These are phyloP conservation scores for Trematocara marginatum DNA, from an alignment of 2,113 vertebrate genomes.

Conservation along the genomic window DNA sequence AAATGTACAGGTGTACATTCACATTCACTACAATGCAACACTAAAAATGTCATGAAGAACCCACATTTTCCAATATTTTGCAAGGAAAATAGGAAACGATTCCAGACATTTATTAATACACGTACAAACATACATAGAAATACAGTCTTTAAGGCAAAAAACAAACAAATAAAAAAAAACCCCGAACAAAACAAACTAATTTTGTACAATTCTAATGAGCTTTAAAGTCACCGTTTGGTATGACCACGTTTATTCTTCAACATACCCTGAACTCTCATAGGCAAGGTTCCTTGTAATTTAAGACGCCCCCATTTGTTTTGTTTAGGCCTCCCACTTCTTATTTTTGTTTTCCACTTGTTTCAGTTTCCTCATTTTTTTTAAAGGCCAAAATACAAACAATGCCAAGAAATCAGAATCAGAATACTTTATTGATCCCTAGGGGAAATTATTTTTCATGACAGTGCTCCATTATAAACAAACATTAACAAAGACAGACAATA, in stretches of 20 bases:
- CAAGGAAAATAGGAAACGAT: not conserved
- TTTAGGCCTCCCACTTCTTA: not conserved
- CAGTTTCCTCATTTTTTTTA: not conserved
- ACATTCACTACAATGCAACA: not conserved
- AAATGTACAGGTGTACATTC: not conserved
- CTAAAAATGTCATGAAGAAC: not conserved
- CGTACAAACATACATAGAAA: not conserved
- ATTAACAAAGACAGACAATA: not conserved
- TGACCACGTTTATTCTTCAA: not conserved
- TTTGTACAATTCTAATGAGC: not conserved
- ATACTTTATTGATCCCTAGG: not conserved
- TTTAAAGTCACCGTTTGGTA: not conserved
- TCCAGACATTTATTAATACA: not conserved
- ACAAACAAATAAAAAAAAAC: accelerated
- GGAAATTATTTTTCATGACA: not conserved
- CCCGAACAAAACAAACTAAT: accelerated
- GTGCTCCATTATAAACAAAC: not conserved
- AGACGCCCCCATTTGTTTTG: not conserved
- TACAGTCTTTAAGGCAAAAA: not conserved
- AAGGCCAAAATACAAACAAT: not conserved
- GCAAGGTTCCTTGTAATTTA: not conserved
- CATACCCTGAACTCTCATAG: not conserved
- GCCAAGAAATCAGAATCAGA: not conserved
- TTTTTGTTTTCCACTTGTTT: not conserved
- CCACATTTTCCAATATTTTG: not conserved